Percentiles rank a stretch among this genome's conserved stretches.
Conservation (phyloP, 2,113 vertebrate genomes). For the Pongo abelii region DNA sequence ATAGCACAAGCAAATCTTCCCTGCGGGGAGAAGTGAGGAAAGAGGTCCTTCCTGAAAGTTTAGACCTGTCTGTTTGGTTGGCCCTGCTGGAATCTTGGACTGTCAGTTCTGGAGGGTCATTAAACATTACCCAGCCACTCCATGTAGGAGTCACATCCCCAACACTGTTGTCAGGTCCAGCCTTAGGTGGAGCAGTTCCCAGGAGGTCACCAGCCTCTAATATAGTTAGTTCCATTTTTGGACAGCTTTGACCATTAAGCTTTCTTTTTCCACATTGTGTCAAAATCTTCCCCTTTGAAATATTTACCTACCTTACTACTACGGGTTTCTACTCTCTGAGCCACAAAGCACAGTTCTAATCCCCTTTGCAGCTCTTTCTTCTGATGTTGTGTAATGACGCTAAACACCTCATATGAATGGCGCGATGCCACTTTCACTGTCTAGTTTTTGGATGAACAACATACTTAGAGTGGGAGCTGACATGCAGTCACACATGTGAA, state of each 20-base stretch:
- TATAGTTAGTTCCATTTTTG: not conserved
- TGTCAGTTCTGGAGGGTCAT: not conserved
- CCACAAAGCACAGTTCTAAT: not conserved
- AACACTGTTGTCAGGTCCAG: not conserved
- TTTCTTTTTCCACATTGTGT: not conserved
- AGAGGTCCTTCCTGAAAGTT: not conserved
- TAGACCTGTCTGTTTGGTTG: not conserved
- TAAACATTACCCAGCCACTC: accelerated
- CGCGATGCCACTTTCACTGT: too few species aligned
- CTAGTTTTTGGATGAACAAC: not conserved
- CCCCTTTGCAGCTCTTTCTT: not conserved
- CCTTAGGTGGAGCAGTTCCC: not conserved
- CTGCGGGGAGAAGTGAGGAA: too few species aligned
- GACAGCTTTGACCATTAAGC: not conserved
- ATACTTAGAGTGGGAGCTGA: not conserved
- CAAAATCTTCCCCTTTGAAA: not conserved
- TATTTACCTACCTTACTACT: too few species aligned
- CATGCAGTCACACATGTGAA: not conserved
- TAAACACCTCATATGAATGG: not conserved
- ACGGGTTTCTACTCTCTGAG: not conserved
- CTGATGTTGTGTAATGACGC: too few species aligned
- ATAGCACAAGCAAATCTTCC: not conserved
- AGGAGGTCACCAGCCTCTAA: not conserved
- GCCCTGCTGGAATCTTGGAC: not conserved
- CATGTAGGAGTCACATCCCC: accelerated